phyloP scores from a whole-genome alignment of 2,888 invertebrate species.

The Malthinus seriepunctatus region DNA sequence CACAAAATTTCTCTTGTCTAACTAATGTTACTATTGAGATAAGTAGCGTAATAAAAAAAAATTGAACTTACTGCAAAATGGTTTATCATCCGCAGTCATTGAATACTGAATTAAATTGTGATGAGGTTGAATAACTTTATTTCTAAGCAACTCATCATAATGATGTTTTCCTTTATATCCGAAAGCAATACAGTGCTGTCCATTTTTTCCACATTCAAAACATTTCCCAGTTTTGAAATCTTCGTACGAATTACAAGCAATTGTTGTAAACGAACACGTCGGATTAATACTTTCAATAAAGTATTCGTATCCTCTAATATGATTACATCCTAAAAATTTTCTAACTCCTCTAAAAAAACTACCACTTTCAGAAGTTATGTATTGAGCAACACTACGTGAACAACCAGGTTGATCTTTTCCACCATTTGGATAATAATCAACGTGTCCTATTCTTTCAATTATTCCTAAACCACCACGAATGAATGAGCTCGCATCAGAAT shows the following conservation, averaged over 20 bases:
- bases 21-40: too few relatives aligned
- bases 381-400: conserved; percentile 63
- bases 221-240: conserved; percentile 72
- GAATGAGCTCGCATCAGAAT: conserved; percentile 82
- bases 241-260: conserved; percentile 79
- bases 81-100: conserved; percentile 69
- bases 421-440: conserved; percentile 92
- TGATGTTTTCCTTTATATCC: conserved; percentile 64
- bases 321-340: conserved; percentile 82
- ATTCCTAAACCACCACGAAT: conserved; percentile 81
- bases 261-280: conserved; percentile 75
- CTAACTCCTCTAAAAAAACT: conserved; percentile 67
- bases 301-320: conserved; percentile 80
- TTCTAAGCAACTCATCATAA: conserved; percentile 58
- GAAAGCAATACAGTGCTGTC: conserved; percentile 70
- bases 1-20: too few relatives aligned
- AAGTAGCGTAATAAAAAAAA: conserved; percentile 7
- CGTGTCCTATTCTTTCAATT: conserved; percentile 80
- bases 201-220: conserved; percentile 67
- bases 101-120: conserved; percentile 68
- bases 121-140: conserved; percentile 55
- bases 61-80: conserved; percentile 74
- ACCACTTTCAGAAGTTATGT: conserved; percentile 65
- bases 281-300: conserved; percentile 83
- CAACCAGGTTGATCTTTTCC: conserved; percentile 79